A percentile compares a stretch with the other conserved stretches of the same genome.
Conservation (phyloP, 2,113 vertebrate species). For the Elephantulus edwardii region DNA sequence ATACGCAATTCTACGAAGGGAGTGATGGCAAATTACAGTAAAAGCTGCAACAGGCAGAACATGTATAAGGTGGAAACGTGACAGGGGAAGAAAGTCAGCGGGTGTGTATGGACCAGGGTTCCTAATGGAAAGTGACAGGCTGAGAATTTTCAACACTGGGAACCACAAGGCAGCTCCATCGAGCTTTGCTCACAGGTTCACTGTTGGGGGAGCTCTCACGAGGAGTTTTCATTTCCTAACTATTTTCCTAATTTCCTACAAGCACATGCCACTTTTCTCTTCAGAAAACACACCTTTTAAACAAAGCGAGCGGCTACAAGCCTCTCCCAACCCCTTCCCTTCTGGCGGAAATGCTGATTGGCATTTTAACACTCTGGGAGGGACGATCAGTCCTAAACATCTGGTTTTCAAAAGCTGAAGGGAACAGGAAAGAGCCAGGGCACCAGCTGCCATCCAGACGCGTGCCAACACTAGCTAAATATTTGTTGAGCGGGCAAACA, state of each 20-base stretch:
- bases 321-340: background rate
- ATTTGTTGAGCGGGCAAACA: slow-evolving; percentile 30
- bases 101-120: background rate
- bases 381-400: background rate
- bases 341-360: background rate
- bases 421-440: background rate
- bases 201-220: background rate
- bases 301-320: background rate
- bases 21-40: background rate
- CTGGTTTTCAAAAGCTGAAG: background rate
- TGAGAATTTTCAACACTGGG: background rate
- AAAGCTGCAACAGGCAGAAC: background rate
- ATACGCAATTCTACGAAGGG: background rate
- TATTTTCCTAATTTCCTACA: slow-evolving; percentile 38
- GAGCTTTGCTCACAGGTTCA: background rate
- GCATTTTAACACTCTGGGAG: background rate
- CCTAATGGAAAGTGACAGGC: background rate
- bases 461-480: background rate
- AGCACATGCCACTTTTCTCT: background rate
- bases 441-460: slow-evolving; percentile 33
- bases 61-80: background rate
- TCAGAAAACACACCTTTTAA: background rate
- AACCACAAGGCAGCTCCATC: background rate
- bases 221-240: slow-evolving; percentile 15
- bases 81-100: background rate